A percentile compares a stretch with the other conserved stretches of the same genome.
Conservation (phyloP, 2,888 invertebrate species). For the Mactromeris polynyma region DNA sequence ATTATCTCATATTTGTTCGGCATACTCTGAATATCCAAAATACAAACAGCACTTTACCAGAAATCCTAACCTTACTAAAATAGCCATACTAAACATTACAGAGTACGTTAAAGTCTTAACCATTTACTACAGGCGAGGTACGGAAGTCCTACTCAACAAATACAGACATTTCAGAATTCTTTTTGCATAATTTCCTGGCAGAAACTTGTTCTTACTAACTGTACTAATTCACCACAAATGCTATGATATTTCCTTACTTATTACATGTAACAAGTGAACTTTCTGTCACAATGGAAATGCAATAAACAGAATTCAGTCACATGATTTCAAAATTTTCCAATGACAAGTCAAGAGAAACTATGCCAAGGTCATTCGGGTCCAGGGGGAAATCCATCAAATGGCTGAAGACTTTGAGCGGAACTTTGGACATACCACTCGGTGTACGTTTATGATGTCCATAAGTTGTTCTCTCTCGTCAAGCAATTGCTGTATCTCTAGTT, state of each 20-base stretch:
- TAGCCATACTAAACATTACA: background rate
- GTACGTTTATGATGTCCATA: constrained; percentile 75
- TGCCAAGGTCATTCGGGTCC: background rate
- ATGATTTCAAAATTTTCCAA: background rate
- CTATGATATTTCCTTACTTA: background rate
- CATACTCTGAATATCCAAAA: background rate
- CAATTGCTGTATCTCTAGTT: constrained; percentile 73
- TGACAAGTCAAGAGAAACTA: constrained; percentile 20
- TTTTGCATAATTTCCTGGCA: background rate
- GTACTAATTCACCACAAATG: background rate
- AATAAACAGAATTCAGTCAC: background rate
- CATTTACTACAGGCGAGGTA: background rate
- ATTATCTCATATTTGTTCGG: background rate
- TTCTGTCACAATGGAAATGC: background rate
- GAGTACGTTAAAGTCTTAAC: background rate
- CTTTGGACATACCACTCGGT: constrained; percentile 76
- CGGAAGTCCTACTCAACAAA: background rate
- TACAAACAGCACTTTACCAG: no score
- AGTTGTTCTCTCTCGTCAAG: constrained; percentile 77
- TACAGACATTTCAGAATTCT: background rate
- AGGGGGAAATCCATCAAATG: background rate
- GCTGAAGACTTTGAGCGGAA: constrained; percentile 51
- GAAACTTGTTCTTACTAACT: background rate
- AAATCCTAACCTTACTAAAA: no score
- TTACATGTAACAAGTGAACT: background rate